Evolutionary conservation across 2,113 vertebrate species (phyloP), one percentile per base, ranked within the genome.

Genomic region (Oryzias melastigma): DNA sequence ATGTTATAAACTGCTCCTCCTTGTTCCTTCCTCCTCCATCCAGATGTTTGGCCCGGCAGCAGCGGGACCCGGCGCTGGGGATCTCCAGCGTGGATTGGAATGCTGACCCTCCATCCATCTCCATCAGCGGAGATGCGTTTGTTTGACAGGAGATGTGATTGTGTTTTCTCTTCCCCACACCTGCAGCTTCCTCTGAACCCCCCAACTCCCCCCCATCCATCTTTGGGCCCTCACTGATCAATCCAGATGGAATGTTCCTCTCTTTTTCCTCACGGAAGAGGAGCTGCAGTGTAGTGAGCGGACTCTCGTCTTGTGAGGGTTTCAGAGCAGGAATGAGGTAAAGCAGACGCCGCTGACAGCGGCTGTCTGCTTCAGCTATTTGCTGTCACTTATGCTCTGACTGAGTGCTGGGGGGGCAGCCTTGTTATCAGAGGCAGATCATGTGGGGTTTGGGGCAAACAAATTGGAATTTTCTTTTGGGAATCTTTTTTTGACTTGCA

Each of bases 131-230:
- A 77, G 80, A 80, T 51, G 46, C 77, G 72, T 81, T 80, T 85
- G 87, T 87, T 89, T 89, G 85, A 89, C 88, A 89, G 89, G 86
- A 77, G 82, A 69, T 87, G 82, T 86, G 88, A 89, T 88, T 79
- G 78, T 90, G 87, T 89, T 88, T 90, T 87, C 86, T 84, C 89
- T 88, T 85, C 80, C 79, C 80, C 86, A 87, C 90, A 91, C 89
- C 89, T 91, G 90, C 81, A 81, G 83, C 77, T 85, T 85, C 88
- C 84, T 85, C 87, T 78, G 69, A 79, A 66, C 77, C 55, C n/a
- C 35, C 16, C 14, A 42, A 14, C 63, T 57, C 25, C 79, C 48
- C 17, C 72, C 57, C 5, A 54, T 42, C 43, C 68, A 57, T 67
- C 48, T 46, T 50, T 16, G 76, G 80, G 76, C 65, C 58, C 57